These are phyloP conservation scores for Falco peregrinus DNA, from an alignment of 2,797 vertebrate species.

Conservation along the genomic window DNA sequence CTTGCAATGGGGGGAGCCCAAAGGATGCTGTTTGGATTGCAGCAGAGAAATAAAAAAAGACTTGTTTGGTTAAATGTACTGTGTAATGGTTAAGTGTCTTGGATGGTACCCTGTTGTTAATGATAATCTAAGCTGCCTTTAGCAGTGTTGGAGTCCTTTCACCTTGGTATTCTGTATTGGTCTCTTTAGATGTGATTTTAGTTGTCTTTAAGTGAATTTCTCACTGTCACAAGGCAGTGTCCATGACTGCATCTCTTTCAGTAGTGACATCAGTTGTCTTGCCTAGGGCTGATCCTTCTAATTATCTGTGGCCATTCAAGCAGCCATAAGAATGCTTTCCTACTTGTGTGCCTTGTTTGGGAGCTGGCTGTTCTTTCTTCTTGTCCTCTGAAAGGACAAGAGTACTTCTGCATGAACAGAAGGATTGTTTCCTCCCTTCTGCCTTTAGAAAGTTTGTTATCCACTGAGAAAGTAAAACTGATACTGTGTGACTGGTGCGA, in stretches of 20 bases:
- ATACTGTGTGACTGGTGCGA: background rate
- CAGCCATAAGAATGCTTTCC: background rate
- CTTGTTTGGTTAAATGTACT: rapidly evolving
- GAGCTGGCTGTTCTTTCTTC: background rate
- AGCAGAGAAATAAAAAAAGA: background rate
- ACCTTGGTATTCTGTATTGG: background rate
- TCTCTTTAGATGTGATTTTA: background rate
- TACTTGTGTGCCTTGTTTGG: background rate
- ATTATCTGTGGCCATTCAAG: background rate
- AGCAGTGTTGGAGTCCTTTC: background rate
- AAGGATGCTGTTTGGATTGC: background rate
- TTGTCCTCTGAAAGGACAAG: background rate
- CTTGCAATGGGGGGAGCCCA: background rate
- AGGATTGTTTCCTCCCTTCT: background rate
- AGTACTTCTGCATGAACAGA: background rate
- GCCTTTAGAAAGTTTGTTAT: background rate
- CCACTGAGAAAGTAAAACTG: background rate
- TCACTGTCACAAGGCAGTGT: background rate
- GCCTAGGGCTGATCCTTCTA: background rate
- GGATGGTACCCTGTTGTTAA: background rate
- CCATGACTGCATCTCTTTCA: background rate
- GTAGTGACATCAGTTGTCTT: background rate
- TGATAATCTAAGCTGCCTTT: background rate
- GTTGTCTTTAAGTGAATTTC: background rate
- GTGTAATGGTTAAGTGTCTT: background rate